Base-by-base conservation (phyloP, 1,140 invertebrate genomes). In the Megalopta genalis region DNA sequence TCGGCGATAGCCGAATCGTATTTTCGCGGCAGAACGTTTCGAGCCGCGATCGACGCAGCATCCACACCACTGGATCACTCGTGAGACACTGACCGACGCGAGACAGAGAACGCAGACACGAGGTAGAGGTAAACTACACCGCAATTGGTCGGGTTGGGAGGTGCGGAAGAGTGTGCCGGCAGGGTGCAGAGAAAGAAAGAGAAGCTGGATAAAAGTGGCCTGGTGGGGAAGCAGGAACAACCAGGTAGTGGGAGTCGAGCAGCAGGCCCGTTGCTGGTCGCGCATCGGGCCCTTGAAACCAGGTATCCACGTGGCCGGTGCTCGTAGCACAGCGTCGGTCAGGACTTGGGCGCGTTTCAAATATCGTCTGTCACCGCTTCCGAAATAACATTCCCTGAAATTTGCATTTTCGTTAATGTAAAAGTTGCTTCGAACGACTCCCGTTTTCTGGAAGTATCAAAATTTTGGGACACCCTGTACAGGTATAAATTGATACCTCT, bases 31-130 rank as follows among this genome's bases (percentile, higher is more conserved):
- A 23, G 46, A 57, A 16, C 21, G 16, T n/a, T 25, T 4, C 5
- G 2, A 1, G 37, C 6, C 62, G 32, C 57, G 79, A 81, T 85
- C 77, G 77, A 39, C 27, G 57, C 86, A 87, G 87, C 82, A 88
- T 88, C 89, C 89, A 82, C 71, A 77, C 89, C 67, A 88, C 83
- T 70, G 86, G 86, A 88, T 84, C 87, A 89, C 87, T 86, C 80
- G 84, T 86, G 82, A 84, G 85, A 85, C 80, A 90, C 89, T 90
- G 86, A 90, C 73, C 85, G 82, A 84, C 81, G 82, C 82, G 82
- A 88, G 84, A 87, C 73, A 86, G 77, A 86, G 75, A 73, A 62
- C 60, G 80, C 75, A 78, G 68, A 84, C 87, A 83, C 82, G 85
- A 86, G 87, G 77, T 83, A 84, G 87, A 90, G 88, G 87, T 90